phyloP scores from a whole-genome alignment of 2,888 invertebrate genomes.

The Yponomeuta sedellus region DNA sequence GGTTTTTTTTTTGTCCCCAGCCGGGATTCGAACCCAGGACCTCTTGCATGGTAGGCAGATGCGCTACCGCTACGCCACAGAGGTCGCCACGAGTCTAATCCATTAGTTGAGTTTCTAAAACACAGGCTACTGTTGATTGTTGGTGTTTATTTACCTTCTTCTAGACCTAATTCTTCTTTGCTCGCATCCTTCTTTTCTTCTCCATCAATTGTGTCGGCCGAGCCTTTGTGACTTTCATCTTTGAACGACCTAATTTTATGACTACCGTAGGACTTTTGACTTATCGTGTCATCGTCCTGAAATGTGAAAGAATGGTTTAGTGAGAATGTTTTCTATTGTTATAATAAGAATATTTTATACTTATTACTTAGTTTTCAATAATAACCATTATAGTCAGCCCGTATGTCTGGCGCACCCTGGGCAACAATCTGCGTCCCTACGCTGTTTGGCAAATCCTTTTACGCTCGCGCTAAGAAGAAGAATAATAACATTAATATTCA shows the following conservation, averaged over 20 bases:
- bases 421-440: too few species aligned
- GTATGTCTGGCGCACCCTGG: too few species aligned
- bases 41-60: too few species aligned
- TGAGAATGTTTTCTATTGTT: background rate
- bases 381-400: too few species aligned
- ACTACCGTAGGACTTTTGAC: constrained; percentile 94
- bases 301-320: constrained; percentile 20
- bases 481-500: constrained; percentile 25
- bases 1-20: too few species aligned
- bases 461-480: too few species aligned
- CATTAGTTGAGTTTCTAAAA: background rate
- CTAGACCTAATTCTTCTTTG: constrained; percentile 91
- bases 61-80: too few species aligned
- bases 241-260: constrained; percentile 93
- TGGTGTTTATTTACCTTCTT: constrained; percentile 76
- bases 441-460: too few species aligned
- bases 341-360: background rate
- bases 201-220: constrained; percentile 89
- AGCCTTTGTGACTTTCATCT: constrained; percentile 94
- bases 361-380: background rate
- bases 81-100: too few species aligned
- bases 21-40: too few species aligned
- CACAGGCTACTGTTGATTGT: background rate
- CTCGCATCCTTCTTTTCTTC: constrained; percentile 93
- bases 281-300: constrained; percentile 85